Percentiles rank a stretch among this genome's conserved stretches.
Conservation (phyloP, 1,140 invertebrate genomes). For the Hormaphis cornu region DNA sequence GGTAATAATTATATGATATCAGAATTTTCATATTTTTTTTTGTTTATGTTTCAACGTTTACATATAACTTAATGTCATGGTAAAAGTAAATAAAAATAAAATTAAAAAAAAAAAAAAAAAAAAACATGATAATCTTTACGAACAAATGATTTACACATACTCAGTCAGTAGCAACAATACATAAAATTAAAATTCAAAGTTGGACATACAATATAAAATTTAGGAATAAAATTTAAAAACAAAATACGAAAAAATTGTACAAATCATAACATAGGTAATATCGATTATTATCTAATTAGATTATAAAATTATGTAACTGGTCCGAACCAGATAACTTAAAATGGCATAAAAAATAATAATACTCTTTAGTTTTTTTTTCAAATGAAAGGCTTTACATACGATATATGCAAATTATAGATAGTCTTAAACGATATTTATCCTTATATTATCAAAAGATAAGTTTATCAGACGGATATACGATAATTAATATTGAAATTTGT, state of each 20-base stretch:
- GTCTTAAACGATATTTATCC: background rate
- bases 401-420: background rate
- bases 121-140: slow-evolving; percentile 28
- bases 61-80: slow-evolving; percentile 23
- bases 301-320: background rate
- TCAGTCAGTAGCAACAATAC: slow-evolving; percentile 31
- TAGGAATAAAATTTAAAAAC: slow-evolving; percentile 33
- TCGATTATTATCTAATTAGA: slow-evolving; percentile 10
- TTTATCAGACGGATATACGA: background rate
- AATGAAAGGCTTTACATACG: background rate
- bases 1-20: slow-evolving; percentile 10
- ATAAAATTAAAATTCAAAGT: slow-evolving; percentile 25
- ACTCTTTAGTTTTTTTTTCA: slow-evolving; percentile 7
- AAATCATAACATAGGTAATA: slow-evolving; percentile 28
- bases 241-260: slow-evolving; percentile 22
- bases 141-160: slow-evolving; percentile 29
- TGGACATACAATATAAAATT: slow-evolving; percentile 24
- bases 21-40: too few species aligned
- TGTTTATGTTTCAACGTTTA: slow-evolving; percentile 18
- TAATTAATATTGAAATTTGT: slow-evolving; percentile 11
- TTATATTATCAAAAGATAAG: background rate
- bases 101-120: slow-evolving; percentile 8
- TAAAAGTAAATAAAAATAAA: slow-evolving; percentile 31
- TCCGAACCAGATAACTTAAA: background rate
- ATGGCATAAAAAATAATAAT: slow-evolving; percentile 25